Conservation (phyloP, 37 sponge, comb jelly and placozoan genomes). For the Crambe crambe region DNA sequence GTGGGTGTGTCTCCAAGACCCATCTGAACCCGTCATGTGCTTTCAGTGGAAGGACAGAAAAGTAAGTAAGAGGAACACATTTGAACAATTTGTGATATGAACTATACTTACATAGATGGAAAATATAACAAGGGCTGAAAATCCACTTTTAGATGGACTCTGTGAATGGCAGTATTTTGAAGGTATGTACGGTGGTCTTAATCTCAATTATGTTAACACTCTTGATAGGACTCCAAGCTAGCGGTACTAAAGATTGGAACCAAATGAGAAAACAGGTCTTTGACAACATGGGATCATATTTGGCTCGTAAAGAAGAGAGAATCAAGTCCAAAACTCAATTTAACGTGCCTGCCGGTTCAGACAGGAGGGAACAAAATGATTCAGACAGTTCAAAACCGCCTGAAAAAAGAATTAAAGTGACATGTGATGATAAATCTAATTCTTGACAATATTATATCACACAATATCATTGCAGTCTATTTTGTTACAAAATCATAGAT, state of each 20-base stretch:
- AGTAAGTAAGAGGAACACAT: no score
- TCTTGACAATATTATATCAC: neutral
- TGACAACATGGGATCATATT: slow-evolving; percentile 69
- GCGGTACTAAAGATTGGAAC: slow-evolving; percentile 34
- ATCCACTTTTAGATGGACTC: slow-evolving; percentile 5
- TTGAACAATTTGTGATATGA: neutral
- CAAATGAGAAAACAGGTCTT: slow-evolving; percentile 51
- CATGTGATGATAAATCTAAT: no score
- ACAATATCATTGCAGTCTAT: neutral
- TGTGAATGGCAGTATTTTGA: slow-evolving; percentile 35
- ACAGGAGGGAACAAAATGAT: no score
- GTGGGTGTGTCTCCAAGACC: slow-evolving; percentile 55
- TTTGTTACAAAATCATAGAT: neutral
- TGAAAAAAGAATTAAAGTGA: neutral
- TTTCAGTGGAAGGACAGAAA: slow-evolving; percentile 1
- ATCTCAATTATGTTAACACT: neutral
- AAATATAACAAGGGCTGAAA: neutral
- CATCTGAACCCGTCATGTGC: slow-evolving; percentile 31
- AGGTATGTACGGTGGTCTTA: slow-evolving; percentile 3
- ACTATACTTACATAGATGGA: neutral
- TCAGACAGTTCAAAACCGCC: neutral
- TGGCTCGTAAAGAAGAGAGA: slow-evolving; percentile 68
- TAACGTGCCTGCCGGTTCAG: neutral
- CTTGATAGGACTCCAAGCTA: neutral
- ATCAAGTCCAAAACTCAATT: neutral